A percentile compares a stretch with the other conserved stretches of the same genome.
Conservation (phyloP, 2,888 invertebrate species). For the Tholera decimalis region DNA sequence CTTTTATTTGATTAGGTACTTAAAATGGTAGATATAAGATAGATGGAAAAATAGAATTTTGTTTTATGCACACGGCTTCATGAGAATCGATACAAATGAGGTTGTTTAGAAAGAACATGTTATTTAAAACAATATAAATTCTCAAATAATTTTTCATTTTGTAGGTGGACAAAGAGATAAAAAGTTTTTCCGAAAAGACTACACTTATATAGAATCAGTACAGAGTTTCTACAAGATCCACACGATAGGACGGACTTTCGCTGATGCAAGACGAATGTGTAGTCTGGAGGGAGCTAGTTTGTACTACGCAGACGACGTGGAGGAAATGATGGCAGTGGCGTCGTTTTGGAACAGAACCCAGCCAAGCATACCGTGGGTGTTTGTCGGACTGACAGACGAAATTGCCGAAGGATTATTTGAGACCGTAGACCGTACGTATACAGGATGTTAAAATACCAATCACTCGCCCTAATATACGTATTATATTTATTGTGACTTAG, state of each 20-base stretch:
- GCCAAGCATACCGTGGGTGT: constrained; percentile 9
- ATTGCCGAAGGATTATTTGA: constrained; percentile 12
- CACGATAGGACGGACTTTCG: neutral
- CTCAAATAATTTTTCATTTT: neutral
- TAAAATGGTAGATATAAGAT: too few species aligned
- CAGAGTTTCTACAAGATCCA: constrained; percentile 24
- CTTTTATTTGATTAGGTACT: too few species aligned
- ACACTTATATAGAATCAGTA: constrained; percentile 60
- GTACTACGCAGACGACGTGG: constrained; percentile 12
- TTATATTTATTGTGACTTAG: too few species aligned
- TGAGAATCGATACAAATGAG: too few species aligned
- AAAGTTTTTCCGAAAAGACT: constrained; percentile 54
- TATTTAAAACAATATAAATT: too few species aligned
- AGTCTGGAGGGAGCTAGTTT: constrained; percentile 5
- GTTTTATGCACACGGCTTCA: too few species aligned
- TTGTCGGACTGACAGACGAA: constrained; percentile 7
- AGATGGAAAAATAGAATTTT: too few species aligned
- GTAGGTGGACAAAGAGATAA: constrained; percentile 18
- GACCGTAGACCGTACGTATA: constrained; percentile 15
- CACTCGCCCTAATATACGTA: too few species aligned
- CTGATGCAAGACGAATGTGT: neutral
- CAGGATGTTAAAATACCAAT: neutral
- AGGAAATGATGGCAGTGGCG: constrained; percentile 11
- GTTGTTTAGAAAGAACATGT: too few species aligned
- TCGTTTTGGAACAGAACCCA: constrained; percentile 17